Evolutionary conservation across 2,888 invertebrate species (phyloP).

Genomic region (Malthinus flaveolus): DNA sequence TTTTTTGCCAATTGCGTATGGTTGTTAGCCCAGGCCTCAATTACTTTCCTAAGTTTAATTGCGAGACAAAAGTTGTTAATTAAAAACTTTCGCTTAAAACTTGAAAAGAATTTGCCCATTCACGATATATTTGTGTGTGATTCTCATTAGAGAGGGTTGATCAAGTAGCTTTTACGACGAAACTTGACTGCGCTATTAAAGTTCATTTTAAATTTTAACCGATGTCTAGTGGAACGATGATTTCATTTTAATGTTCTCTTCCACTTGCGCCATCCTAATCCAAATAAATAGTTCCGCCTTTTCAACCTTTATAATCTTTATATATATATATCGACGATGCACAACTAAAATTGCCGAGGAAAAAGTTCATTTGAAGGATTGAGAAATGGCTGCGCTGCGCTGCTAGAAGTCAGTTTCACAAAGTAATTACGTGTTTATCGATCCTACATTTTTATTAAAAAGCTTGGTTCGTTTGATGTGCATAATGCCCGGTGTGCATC

Average conservation of each 20-base stretch:
- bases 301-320: conserved; percentile 23
- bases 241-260: conserved; percentile 21
- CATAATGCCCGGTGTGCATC: conserved; percentile 16
- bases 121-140: too few species aligned
- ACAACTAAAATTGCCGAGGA: conserved; percentile 23
- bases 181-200: conserved; percentile 25
- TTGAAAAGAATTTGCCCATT: too few species aligned
- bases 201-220: conserved; percentile 19
- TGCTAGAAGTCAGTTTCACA: conserved; percentile 12
- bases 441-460: conserved; percentile 35
- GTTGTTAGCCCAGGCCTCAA: too few species aligned
- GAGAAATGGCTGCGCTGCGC: conserved; percentile 14
- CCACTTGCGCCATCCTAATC: conserved; percentile 28
- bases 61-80: too few species aligned
- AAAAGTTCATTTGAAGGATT: conserved; percentile 30
- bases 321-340: conserved; percentile 18
- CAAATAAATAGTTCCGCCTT: conserved; percentile 31
- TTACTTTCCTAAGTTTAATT: too few species aligned
- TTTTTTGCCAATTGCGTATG: too few species aligned
- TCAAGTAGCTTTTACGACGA: conserved; percentile 20
- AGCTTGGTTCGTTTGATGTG: conserved; percentile 37
- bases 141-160: conserved; percentile 1
- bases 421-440: conserved; percentile 28
- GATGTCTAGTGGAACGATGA: conserved; percentile 32
- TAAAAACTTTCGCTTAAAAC: too few species aligned